Percentiles rank a stretch among this genome's conserved stretches.
Conservation (phyloP, 2,113 vertebrate species). For the Sitta europaea region DNA sequence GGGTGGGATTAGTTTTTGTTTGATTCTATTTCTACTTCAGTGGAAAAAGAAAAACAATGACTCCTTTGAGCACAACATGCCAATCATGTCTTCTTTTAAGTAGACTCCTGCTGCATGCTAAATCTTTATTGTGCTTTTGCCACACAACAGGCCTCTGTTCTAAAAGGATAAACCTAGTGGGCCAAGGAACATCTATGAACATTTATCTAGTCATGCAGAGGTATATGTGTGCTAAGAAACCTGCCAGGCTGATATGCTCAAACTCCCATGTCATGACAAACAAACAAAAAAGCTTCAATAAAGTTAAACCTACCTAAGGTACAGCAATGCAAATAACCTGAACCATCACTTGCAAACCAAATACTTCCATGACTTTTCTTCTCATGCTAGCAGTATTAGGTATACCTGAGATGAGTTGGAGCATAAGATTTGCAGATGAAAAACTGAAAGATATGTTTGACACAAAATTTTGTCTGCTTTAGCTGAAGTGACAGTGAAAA, state of each 20-base stretch:
- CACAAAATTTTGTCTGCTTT: neutral
- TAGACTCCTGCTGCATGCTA: neutral
- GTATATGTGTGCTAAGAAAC: neutral
- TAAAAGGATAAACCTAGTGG: neutral
- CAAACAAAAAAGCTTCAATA: neutral
- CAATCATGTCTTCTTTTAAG: neutral
- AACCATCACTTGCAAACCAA: neutral
- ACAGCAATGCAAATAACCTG: neutral
- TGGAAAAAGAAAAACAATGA: neutral
- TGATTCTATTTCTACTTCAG: neutral
- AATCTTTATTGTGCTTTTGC: neutral
- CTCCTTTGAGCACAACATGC: neutral
- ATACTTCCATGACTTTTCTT: neutral
- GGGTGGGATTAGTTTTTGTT: fast-evolving
- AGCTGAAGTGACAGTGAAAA: neutral
- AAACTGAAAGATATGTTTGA: neutral
- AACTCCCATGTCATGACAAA: neutral
- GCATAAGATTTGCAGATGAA: neutral
- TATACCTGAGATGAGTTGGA: neutral
- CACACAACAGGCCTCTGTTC: neutral
- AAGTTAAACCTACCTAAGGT: neutral
- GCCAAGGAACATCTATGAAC: neutral
- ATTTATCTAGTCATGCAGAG: neutral
- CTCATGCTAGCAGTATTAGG: neutral
- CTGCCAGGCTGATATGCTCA: neutral